These are phyloP conservation scores for Nestor notabilis DNA, from an alignment of 2,113 vertebrate genomes.

Conservation along the genomic window DNA sequence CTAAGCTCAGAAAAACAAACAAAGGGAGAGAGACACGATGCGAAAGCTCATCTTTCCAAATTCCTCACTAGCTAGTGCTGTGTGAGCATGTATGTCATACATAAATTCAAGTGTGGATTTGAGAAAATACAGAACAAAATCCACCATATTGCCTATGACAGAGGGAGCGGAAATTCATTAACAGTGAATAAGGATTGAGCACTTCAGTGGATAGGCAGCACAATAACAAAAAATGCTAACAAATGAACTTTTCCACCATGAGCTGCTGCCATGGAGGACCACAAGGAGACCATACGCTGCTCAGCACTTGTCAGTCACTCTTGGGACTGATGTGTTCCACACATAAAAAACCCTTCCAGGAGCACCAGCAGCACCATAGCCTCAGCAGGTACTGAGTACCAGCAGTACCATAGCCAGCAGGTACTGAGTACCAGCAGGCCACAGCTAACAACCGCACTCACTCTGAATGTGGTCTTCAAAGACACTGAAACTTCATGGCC, in stretches of 20 bases:
- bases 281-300: not conserved
- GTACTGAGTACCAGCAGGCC: no score
- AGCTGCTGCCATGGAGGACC: not conserved
- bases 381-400: no score
- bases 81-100: not conserved
- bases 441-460: not conserved
- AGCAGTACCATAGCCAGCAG: accelerated
- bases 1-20: not conserved
- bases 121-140: not conserved
- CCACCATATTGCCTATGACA: not conserved
- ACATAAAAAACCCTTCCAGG: not conserved
- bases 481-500: not conserved
- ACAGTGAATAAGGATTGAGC: not conserved
- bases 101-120: not conserved
- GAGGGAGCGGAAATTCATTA: not conserved
- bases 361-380: accelerated
- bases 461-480: not conserved
- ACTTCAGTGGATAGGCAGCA: not conserved
- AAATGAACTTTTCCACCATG: not conserved
- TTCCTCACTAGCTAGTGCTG: not conserved
- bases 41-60: not conserved
- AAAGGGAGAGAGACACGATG: not conserved
- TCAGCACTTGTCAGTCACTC: not conserved
- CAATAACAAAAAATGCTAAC: not conserved
- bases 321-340: not conserved